Evolutionary conservation across 2,888 invertebrate species (phyloP).

Genomic region (Drosophila leonis): DNA sequence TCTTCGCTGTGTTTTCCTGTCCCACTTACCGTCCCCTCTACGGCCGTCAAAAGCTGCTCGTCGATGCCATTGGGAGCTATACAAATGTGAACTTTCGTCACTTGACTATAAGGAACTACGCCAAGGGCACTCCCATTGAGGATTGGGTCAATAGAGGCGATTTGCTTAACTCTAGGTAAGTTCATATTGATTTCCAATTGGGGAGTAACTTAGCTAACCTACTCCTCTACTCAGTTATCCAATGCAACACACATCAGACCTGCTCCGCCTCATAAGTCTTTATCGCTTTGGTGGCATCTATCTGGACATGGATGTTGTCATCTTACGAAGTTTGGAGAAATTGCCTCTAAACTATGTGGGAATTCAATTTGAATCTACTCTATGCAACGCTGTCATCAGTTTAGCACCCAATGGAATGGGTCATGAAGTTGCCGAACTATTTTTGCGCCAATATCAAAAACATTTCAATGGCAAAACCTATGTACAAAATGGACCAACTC

Average conservation of each 20-base stretch:
- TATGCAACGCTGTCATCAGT: conserved; percentile 89
- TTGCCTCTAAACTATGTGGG: conserved; percentile 81
- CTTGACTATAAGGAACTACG: conserved; percentile 81
- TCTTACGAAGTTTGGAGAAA: conserved; percentile 86
- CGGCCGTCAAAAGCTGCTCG: conserved; percentile 41
- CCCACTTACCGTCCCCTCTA: conserved; percentile 58
- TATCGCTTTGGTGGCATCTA: conserved; percentile 93
- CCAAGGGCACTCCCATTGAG: conserved; percentile 81
- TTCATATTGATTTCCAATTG: neutral
- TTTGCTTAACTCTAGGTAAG: conserved; percentile 70
- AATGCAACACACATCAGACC: conserved; percentile 81
- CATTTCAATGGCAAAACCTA: conserved; percentile 87
- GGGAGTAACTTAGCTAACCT: too few species aligned
- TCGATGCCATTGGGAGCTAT: conserved; percentile 78
- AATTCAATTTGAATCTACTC: conserved; percentile 86
- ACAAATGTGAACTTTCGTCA: conserved; percentile 82
- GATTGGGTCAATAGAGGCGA: conserved; percentile 80
- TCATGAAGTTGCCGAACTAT: conserved; percentile 86
- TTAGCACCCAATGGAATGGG: conserved; percentile 87
- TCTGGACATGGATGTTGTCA: conserved; percentile 91
- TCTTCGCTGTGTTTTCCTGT: conserved; percentile 83
- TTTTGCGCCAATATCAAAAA: conserved; percentile 86
- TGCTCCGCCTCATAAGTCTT: conserved; percentile 85
- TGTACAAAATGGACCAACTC: conserved; percentile 86
- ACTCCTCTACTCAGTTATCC: conserved; percentile 5